phyloP scores from a whole-genome alignment of 2,797 vertebrate genomes.

The Spondyliosoma cantharus region DNA sequence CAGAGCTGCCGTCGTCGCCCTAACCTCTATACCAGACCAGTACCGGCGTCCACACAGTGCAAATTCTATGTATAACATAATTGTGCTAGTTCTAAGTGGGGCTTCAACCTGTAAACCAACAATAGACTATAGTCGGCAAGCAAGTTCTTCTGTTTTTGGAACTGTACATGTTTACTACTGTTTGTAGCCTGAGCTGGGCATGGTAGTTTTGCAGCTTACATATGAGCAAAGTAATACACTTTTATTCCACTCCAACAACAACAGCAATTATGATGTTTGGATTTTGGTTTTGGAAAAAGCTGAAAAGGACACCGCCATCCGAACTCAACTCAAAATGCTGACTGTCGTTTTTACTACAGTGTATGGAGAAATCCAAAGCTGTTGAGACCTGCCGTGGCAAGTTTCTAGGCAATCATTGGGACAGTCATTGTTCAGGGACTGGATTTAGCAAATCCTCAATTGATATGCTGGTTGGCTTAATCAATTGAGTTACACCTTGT shows the following conservation, averaged over 20 bases:
- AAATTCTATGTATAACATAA: not conserved
- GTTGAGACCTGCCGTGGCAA: not conserved
- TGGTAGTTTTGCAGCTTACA: not conserved
- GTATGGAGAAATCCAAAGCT: not conserved
- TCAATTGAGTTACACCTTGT: not conserved
- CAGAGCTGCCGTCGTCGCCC: not conserved
- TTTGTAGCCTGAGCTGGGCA: not conserved
- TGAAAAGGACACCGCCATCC: not conserved
- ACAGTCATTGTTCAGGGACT: not conserved
- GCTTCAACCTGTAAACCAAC: not conserved
- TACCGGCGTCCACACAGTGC: not conserved
- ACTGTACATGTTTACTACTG: too few species aligned
- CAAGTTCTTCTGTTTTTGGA: not conserved
- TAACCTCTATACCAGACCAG: not conserved
- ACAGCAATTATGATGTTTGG: not conserved
- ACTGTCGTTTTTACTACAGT: not conserved
- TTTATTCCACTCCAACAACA: not conserved
- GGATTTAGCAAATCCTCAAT: not conserved
- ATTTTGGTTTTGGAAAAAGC: slow-evolving; percentile 8
- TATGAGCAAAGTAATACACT: not conserved
- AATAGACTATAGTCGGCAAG: not conserved
- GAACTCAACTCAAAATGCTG: not conserved
- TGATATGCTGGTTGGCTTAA: not conserved
- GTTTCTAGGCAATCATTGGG: slow-evolving; percentile 9
- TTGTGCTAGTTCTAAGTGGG: not conserved